Base-by-base conservation (phyloP, 1,140 invertebrate genomes). In the Diabrotica undecimpunctata region DNA sequence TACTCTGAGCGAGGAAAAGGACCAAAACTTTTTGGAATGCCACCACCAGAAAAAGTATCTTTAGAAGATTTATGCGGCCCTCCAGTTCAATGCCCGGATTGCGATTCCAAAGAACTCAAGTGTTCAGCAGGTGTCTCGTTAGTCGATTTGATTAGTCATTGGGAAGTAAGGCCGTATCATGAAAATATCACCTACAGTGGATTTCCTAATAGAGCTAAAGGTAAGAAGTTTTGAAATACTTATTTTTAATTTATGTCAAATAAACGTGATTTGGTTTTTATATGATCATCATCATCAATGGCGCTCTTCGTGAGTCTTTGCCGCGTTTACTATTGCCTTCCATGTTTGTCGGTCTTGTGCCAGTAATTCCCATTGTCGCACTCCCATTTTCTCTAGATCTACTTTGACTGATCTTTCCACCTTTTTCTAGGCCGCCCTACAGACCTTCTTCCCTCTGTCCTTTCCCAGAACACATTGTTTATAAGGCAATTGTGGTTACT, bases 31-130 rank as follows among this genome's bases (percentile, higher is more conserved):
- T 85, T 81, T 66, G 85, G 86, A 0, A 79, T 82, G n/a, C 75
- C 79, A 13, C 84, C 86, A 0, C 85, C 85, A 0, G 78, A 80
- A 0, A 75, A 79, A 9, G 79, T 79, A 0, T 81, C 82, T 0
- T 79, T 81, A 64, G 85, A 88, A 62, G 86, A 89, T 66, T 72
- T 90, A 41, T 91, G 89, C 70, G 84, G 85, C 14, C 82, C 83
- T 0, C 77, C 81, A 6, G 77, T 81, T 8, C 77, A 79, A 12
- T 88, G 86, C 65, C 85, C 84, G 0, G 82, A 87, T 13, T 88
- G 87, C 72, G 76, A 82, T 25, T 76, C 81, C 41, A 83, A 83
- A 57, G 59, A 66, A 37, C 62, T 67, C 14, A 74, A 68, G 50
- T 74, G 72, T 25, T 83, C 85, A 67, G 81, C 84, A 5, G 82